These are phyloP conservation scores for Selenia dentaria DNA, from an alignment of 2,888 invertebrate species.

Conservation along the genomic window DNA sequence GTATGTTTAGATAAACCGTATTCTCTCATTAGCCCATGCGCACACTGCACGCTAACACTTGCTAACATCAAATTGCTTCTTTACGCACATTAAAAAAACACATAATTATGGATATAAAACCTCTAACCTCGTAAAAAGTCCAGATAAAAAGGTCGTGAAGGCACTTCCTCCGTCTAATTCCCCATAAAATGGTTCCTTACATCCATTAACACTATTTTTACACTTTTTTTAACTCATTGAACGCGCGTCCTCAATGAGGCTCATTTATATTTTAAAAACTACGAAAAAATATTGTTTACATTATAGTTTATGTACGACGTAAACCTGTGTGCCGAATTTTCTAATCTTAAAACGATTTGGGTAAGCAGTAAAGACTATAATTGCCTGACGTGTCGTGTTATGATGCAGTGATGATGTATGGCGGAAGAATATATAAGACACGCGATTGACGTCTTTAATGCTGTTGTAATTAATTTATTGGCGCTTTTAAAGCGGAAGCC, in stretches of 20 bases:
- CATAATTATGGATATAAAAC: conserved; percentile 81
- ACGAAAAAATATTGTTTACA: conserved; percentile 73
- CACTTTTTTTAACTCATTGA: conserved; percentile 71
- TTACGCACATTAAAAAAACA: conserved; percentile 65
- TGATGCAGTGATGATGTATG: conserved; percentile 54
- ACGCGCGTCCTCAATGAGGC: conserved; percentile 79
- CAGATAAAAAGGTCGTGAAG: conserved; percentile 76
- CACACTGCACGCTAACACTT: conserved; percentile 31
- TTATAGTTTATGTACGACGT: conserved; percentile 60
- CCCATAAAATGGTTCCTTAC: conserved; percentile 72
- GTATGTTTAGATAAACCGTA: no score
- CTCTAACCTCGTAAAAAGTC: conserved; percentile 72
- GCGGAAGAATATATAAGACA: conserved; percentile 49
- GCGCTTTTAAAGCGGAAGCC: conserved; percentile 73
- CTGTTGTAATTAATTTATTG: conserved; percentile 77
- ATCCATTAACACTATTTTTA: conserved; percentile 78
- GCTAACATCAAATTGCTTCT: conserved; percentile 62
- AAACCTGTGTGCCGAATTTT: conserved; percentile 77
- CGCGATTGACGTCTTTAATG: conserved; percentile 79
- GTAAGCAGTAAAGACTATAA: conserved; percentile 51
- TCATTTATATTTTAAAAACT: conserved; percentile 69
- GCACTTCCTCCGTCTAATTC: conserved; percentile 71
- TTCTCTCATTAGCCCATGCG: conserved; percentile 1
- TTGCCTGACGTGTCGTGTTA: conserved; percentile 44
- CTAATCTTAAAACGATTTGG: conserved; percentile 58